Conservation (phyloP, 1,140 invertebrate genomes). For the Solen grandis region DNA sequence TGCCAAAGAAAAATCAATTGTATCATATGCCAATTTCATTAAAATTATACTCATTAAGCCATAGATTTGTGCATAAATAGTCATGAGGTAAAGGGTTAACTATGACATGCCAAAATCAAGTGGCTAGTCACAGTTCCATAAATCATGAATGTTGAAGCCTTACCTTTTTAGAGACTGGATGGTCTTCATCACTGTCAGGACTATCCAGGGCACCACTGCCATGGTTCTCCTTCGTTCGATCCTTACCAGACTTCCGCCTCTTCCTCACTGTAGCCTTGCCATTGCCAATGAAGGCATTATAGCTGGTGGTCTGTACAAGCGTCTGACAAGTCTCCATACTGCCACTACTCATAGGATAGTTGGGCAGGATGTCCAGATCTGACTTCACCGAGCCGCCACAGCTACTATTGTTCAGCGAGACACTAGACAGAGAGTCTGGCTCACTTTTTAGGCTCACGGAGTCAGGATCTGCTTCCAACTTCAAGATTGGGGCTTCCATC, state of each 20-base stretch:
- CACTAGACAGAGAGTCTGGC: slow-evolving; percentile 50
- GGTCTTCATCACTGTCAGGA: background rate
- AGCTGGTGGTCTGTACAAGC: slow-evolving; percentile 61
- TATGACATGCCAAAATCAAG: too few species aligned
- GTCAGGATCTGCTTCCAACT: slow-evolving; percentile 32
- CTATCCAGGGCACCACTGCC: background rate
- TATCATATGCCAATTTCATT: too few species aligned
- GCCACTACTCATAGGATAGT: slow-evolving; percentile 53
- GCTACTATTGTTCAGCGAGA: slow-evolving; percentile 19
- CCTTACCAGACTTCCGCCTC: slow-evolving; percentile 16
- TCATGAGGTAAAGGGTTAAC: too few species aligned
- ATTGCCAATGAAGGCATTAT: slow-evolving; percentile 59
- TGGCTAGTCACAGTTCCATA: too few species aligned
- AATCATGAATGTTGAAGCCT: background rate
- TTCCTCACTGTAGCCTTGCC: slow-evolving; percentile 17
- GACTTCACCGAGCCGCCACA: background rate
- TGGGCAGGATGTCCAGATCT: slow-evolving; percentile 36
- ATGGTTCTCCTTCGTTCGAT: slow-evolving; percentile 17
- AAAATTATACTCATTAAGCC: too few species aligned
- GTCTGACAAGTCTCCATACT: slow-evolving; percentile 51
- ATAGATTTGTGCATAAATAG: too few species aligned
- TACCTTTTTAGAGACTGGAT: slow-evolving; percentile 24
- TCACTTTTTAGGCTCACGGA: slow-evolving; percentile 39
- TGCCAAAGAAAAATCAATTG: too few species aligned
- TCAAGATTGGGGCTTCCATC: slow-evolving; percentile 47